Evolutionary conservation across 1,140 invertebrate genomes (phyloP), one percentile per base, ranked within the genome.

Genomic region (Eupeodes corollae): DNA sequence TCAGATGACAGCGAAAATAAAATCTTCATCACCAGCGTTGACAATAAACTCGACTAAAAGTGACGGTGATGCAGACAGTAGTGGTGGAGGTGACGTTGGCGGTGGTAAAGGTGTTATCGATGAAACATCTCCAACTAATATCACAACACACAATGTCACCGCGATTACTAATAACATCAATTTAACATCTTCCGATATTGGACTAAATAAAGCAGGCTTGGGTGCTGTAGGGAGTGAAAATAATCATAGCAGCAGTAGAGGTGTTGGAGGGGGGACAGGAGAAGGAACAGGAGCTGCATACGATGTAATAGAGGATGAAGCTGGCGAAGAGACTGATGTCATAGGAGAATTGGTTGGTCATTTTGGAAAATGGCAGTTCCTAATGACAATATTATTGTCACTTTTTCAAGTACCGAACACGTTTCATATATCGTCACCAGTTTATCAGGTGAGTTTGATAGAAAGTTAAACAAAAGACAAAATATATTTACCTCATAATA

Each of bases 401-500:
- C 56, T 86, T 30, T 80, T 84, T 62, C 83, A 83, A 54, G 78
- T 86, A 54, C 82, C 83, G 2, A 83, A 83, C 55, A 84, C 83
- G 14, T 84, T 82, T 69, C 82, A 84, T 60, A 83, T 84, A 56
- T 82, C 81, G 61, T 74, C 77, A 33, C 75, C 79, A 5, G 79
- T 79, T 2, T 83, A 83, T 59, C 75, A 75, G 54, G 73, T 75
- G 52, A 73, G 69, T 47, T 16, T 14, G 21, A 26, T 8, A 26
- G 8, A 26, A 26, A 26, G 21, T 26, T 5, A 26, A 26, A 3
- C 21, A 26, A 26, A 26, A 26, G n/a, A n/a, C n/a, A n/a, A n/a
- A n/a, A n/a, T n/a, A n/a, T n/a, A n/a, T n/a, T n/a, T n/a, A n/a
- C n/a, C n/a, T n/a, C n/a, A n/a, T n/a, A n/a, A n/a, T n/a, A n/a